phyloP scores from a whole-genome alignment of 2,888 invertebrate genomes.

The Axea sp. region DNA sequence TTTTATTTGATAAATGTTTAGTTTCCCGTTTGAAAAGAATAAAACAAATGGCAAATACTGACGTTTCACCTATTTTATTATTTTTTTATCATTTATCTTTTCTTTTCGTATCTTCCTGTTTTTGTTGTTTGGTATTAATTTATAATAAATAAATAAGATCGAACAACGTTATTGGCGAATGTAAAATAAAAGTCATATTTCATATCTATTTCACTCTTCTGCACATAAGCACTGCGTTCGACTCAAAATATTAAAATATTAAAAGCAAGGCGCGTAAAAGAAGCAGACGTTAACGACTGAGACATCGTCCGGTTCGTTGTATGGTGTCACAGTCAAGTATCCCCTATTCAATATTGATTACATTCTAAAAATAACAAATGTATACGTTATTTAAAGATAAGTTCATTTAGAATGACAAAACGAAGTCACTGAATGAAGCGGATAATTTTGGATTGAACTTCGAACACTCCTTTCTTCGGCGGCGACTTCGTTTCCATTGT shows the following conservation, averaged over 20 bases:
- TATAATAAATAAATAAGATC: no score
- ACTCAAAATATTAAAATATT: conserved; percentile 20
- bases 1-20: no score
- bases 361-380: conserved; percentile 45
- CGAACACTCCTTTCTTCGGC: conserved; percentile 40
- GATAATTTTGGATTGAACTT: conserved; percentile 52
- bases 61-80: no score
- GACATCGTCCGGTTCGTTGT: conserved; percentile 39
- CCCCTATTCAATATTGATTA: conserved; percentile 56
- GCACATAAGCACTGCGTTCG: no score
- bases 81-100: no score
- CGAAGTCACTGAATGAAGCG: conserved; percentile 41
- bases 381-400: conserved; percentile 44
- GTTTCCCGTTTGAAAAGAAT: no score
- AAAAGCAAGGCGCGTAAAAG: conserved; percentile 16
- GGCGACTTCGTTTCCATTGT: conserved; percentile 56
- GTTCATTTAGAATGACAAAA: conserved; percentile 52
- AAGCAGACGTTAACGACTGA: conserved; percentile 40
- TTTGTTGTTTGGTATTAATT: no score
- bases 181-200: no score
- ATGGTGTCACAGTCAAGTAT: conserved; percentile 37
- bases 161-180: no score
- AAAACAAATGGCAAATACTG: no score
- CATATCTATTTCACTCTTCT: no score
- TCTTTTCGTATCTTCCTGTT: no score